Base-by-base conservation (phyloP, 2,113 vertebrate genomes). In the Myiagra hebetior region DNA sequence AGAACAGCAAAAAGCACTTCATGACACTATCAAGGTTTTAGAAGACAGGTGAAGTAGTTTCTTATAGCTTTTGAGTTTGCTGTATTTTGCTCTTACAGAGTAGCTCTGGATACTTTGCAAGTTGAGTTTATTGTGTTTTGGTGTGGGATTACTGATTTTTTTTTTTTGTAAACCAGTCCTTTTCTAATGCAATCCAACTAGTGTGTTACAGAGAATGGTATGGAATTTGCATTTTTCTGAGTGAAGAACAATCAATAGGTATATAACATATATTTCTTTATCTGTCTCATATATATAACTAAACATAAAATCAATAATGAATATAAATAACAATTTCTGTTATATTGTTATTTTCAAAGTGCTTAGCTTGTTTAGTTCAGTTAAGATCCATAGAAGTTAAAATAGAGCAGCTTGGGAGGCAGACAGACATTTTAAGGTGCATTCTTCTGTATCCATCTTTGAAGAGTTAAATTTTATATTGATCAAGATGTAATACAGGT, bases 1-100 rank as follows among this genome's bases (percentile, higher is more conserved):
- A 94, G 99, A 99, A 65, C 98, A 99, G 69, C 99, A 99, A 92
- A 99, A 99, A 97, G 96, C 94, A 10, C 98, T 99, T 92, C 98
- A 99, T 97, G 99, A 99, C 73, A 98, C 99, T 55, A 98, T 99
- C 94, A 98, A 98, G 95, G 97, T 98, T 86, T 97, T 99, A 91
- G 99, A 99, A 97, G 98, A 99, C 96, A 98, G 99, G 99, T 99
- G 80, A 97, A 97, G 64, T 44, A 55, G 16, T 90, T 11, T 86
- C 87, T 50, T 93, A 18, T 20, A 65, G 33, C 52, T 86, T 72
- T 77, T 46, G 69, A 24, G 7, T 86, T 93, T 89, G 15, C 26
- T 47, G 44, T 49, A 24, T 57, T 84, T 87, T 87, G 21, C 35
- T 91, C 9, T 85, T 27, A 80, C 20, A 57, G 63, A 87, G 30